Evolutionary conservation across 1,140 invertebrate species (phyloP).

Genomic region (Neelides sp.): DNA sequence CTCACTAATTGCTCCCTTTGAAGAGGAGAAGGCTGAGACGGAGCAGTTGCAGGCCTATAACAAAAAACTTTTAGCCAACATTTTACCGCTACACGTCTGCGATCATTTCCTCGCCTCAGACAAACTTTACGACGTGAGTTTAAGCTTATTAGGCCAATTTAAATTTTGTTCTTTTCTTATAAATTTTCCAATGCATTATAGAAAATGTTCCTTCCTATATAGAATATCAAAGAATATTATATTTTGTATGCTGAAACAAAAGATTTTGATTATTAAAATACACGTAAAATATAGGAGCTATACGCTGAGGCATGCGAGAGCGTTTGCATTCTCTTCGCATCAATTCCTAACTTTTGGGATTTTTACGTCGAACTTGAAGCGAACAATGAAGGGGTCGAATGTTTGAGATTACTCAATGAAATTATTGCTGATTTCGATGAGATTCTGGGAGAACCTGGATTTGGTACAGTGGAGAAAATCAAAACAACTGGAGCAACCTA

Average conservation of each 20-base stretch:
- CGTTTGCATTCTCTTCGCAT: constrained; percentile 89
- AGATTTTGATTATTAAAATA: constrained; percentile 12
- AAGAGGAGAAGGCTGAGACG: constrained; percentile 88
- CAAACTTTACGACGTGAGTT: constrained; percentile 23
- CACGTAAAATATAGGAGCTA: constrained; percentile 53
- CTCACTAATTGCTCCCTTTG: too few species aligned
- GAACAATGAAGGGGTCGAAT: constrained; percentile 90
- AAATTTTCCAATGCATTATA: constrained; percentile 10
- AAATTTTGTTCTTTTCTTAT: neutral
- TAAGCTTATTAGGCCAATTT: neutral
- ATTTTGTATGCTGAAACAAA: neutral
- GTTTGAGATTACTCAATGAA: constrained; percentile 83
- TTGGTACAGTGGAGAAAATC: constrained; percentile 90
- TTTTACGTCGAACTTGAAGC: constrained; percentile 91
- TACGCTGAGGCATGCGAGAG: constrained; percentile 91
- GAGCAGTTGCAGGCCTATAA: constrained; percentile 88
- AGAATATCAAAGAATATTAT: constrained; percentile 2
- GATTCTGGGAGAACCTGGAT: constrained; percentile 68
- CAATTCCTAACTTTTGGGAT: constrained; percentile 92
- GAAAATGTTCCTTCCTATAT: neutral
- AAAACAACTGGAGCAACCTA: constrained; percentile 92
- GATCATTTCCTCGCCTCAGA: constrained; percentile 65
- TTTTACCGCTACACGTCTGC: constrained; percentile 84
- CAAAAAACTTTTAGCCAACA: constrained; percentile 82
- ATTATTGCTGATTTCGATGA: constrained; percentile 96